Evolutionary conservation across 2,888 invertebrate species (phyloP), one percentile per base, ranked within the genome.

Genomic region (Cryptus armator): DNA sequence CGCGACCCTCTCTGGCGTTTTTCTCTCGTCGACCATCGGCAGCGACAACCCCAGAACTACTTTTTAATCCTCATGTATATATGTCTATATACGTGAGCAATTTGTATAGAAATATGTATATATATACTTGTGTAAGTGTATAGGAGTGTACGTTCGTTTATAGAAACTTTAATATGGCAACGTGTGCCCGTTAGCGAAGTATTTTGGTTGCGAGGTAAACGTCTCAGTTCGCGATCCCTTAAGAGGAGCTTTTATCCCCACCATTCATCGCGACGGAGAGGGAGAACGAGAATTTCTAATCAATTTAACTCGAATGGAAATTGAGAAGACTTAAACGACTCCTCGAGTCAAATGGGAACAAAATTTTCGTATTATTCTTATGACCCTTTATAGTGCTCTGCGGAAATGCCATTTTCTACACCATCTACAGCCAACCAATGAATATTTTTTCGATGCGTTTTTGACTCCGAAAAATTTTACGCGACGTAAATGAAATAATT

Each of bases 11-110:
- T 62, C 71, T 64, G 77, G 62, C 43, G 64, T 79, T 59, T 81
- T 86, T 81, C 72, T 53, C 62, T 64, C 12, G 44, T 43, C 84
- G 77, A 67, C 86, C 84, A 81, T 81, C 53, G 46, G 9, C 71
- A 19, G 62, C 56, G 3, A 12, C 12, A 24, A 48, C 64, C 29
- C 24, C 59, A 3, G 14, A 59, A 59, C 59, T 24, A 24, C 12
- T 62, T 75, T 74, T 51, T 37, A 12, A 12, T 19, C n/a, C 32
- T 59, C 7, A 19, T 46, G 7, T n/a, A 24, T 46, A 12, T 16
- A 12, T 43, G 12, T 16, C 16, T 37, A 43, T 32, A n/a, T 16
- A 19, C 3, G 66, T 12, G 19, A 7, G 53, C 5, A 37, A 37
- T 37, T 37, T 53, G 19, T 53, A 37, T 2, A 37, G 37, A 37